Evolutionary conservation across 2,113 vertebrate species (phyloP).

Genomic region (Malaclemys terrapin): DNA sequence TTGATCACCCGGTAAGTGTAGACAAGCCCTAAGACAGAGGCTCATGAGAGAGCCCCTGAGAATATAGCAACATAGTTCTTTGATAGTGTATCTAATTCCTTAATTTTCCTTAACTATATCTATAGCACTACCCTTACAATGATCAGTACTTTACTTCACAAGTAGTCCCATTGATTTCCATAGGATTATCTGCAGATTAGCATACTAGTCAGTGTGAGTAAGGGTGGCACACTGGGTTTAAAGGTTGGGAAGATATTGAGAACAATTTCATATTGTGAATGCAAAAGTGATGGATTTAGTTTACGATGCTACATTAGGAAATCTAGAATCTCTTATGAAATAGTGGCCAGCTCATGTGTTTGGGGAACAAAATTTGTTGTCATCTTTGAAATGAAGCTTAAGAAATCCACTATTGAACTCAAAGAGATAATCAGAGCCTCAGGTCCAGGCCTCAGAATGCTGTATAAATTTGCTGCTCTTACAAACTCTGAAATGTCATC

Average conservation of each 20-base stretch:
- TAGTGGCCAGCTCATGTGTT: background rate
- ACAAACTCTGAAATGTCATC: slow-evolving; percentile 59
- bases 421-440: slow-evolving; percentile 28
- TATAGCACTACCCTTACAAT: background rate
- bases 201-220: background rate
- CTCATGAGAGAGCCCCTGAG: background rate
- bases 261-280: background rate
- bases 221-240: background rate
- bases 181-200: background rate
- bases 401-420: slow-evolving; percentile 21
- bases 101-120: background rate
- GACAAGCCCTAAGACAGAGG: background rate
- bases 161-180: background rate
- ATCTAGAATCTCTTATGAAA: background rate
- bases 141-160: background rate
- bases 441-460: slow-evolving; percentile 31
- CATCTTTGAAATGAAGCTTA: slow-evolving; percentile 37
- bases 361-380: slow-evolving; percentile 20
- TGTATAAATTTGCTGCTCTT: slow-evolving; percentile 62
- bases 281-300: background rate
- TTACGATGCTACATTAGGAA: background rate
- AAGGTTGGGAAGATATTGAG: background rate
- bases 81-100: background rate
- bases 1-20: too few species aligned
- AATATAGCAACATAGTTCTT: slow-evolving; percentile 3